phyloP scores from a whole-genome alignment of 2,797 vertebrate genomes.

The Strix occidentalis region DNA sequence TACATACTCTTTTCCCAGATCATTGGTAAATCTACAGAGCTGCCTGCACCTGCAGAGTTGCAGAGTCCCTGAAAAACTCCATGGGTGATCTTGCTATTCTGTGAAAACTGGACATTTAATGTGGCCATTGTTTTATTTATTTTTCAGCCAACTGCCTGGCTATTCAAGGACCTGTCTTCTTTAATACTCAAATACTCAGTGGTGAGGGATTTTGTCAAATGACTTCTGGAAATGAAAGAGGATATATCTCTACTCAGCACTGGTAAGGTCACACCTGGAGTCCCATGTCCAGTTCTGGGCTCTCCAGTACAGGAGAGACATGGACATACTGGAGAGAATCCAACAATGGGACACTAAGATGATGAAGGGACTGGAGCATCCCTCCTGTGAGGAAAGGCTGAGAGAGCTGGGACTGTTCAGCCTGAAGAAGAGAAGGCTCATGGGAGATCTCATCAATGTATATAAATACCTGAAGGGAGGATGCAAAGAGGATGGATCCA shows the following conservation, averaged over 20 bases:
- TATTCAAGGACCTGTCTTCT: background rate
- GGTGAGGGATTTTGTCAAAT: background rate
- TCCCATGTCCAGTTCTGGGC: fast-evolving
- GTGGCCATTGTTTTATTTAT: background rate
- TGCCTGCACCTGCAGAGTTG: background rate
- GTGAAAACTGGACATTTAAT: background rate
- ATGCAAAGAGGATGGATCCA: background rate
- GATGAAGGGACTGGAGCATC: too few relatives aligned
- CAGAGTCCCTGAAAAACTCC: background rate
- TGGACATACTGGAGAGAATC: background rate
- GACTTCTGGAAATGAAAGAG: background rate
- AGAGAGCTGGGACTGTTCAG: background rate
- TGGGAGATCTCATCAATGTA: background rate
- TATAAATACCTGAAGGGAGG: background rate
- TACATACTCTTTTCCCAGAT: background rate
- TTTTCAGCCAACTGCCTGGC: background rate
- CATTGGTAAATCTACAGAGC: background rate
- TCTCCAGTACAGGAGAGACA: background rate
- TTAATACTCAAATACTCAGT: background rate
- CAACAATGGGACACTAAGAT: background rate
- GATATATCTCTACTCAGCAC: background rate
- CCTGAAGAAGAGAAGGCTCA: background rate
- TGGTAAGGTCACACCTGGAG: background rate
- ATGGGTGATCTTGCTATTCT: background rate
- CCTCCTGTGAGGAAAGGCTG: background rate